Base-by-base conservation (phyloP, 2,888 invertebrate genomes). In the Heliconius sara region DNA sequence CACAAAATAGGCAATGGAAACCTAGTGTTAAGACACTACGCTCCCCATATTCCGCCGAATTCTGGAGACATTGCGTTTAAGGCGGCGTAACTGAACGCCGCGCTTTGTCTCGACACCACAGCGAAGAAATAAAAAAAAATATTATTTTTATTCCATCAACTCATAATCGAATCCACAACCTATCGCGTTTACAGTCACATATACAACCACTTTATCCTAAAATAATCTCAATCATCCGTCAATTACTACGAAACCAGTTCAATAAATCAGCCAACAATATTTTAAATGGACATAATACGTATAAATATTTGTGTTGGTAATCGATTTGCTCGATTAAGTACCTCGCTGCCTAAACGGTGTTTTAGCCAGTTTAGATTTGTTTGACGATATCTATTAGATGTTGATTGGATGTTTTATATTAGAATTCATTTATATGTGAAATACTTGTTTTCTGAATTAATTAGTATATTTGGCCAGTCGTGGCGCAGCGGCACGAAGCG, bases 251-350 rank as follows among this genome's bases (percentile, higher is more conserved):
- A 34, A 60, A 73, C 60, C 60, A 16, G 39, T 39, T n/a, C 34
- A 60, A 60, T 73, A 73, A 73, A 73, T 73, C 73, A 73, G 34
- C 6, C 30, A 34, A 34, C 34, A 39, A 34, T 60, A 60, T 73
- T 73, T 73, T n/a, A 60, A 60, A 34, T 73, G 60, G 57, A 34
- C 73, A 65, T 27, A 63, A 73, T 57, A 30, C 60, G 60, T 65
- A 47, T 70, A 75, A 79, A 79, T 79, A 79, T 79, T 79, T 79
- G 79, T 47, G 30, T 88, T 47, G 74, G 78, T 80, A 80, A 77
- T 77, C 80, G 80, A 70, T 71, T 80, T 75, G 74, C 77, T 65
- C 78, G 75, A 77, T 80, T 68, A 77, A 30, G 30, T 30, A 30
- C 76, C 72, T 76, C 73, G 79, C 67, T 77, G 72, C 57, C 72